These are phyloP conservation scores for Pseudorhombus dupliciocellatus DNA, from an alignment of 2,113 vertebrate species.

Conservation along the genomic window DNA sequence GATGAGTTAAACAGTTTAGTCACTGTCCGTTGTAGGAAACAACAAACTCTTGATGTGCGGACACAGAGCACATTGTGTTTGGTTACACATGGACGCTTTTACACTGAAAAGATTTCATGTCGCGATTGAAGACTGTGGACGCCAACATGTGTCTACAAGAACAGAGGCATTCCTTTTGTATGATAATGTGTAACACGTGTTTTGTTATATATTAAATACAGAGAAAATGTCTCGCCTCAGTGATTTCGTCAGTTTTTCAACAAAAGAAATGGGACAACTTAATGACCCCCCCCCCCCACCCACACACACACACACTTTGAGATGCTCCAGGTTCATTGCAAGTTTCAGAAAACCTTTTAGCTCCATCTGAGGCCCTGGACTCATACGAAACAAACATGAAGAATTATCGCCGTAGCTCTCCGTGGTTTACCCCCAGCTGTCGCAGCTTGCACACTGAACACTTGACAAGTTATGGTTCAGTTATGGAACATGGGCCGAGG, in stretches of 20 bases:
- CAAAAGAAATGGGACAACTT: constrained; percentile 29
- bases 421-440: constrained; percentile 29
- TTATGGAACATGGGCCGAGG: neutral
- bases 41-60: constrained; percentile 40
- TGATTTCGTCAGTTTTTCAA: constrained; percentile 36
- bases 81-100: constrained; percentile 53
- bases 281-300: too few relatives aligned
- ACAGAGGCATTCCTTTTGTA: constrained; percentile 64
- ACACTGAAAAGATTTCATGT: constrained; percentile 54
- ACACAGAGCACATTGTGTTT: constrained; percentile 45
- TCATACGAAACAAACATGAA: constrained; percentile 16
- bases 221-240: constrained; percentile 38
- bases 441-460: neutral
- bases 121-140: constrained; percentile 43
- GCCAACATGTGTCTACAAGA: constrained; percentile 48
- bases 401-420: neutral
- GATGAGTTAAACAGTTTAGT: constrained; percentile 40
- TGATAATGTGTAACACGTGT: constrained; percentile 62
- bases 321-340: neutral
- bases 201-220: constrained; percentile 73
- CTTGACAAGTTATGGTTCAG: neutral
- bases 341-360: constrained; percentile 27
- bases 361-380: constrained; percentile 2
- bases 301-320: too few relatives aligned
- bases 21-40: constrained; percentile 34